Evolutionary conservation across 2,888 invertebrate genomes (phyloP).

Genomic region (Pogonocherus hispidulus): DNA sequence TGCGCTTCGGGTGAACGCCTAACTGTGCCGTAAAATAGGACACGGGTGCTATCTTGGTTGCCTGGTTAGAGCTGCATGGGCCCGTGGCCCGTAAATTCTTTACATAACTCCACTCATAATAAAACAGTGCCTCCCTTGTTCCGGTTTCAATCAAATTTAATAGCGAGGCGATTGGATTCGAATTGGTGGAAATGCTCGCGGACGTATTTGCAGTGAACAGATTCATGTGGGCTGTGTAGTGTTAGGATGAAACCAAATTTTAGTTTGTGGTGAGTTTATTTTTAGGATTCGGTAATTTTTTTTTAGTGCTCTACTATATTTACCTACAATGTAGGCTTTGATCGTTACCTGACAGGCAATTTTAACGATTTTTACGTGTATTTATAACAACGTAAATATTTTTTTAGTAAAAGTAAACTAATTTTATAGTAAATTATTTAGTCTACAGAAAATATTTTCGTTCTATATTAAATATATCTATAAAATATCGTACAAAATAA

Average conservation of each 20-base stretch:
- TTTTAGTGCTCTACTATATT: slow-evolving; percentile 20
- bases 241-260: slow-evolving; percentile 3
- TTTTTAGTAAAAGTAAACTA: not conserved
- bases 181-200: slow-evolving; percentile 24
- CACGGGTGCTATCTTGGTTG: slow-evolving; percentile 56
- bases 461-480: no score
- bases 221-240: slow-evolving; percentile 17
- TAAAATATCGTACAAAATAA: no score
- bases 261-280: slow-evolving; percentile 48
- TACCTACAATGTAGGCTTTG: slow-evolving; percentile 1
- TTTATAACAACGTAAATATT: slow-evolving; percentile 1
- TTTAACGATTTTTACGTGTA: not conserved
- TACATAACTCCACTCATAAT: slow-evolving; percentile 38
- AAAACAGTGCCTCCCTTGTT: slow-evolving; percentile 42
- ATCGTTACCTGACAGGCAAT: not conserved
- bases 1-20: slow-evolving; percentile 56
- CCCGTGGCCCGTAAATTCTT: slow-evolving; percentile 42
- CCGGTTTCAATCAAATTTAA: slow-evolving; percentile 39
- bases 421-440: not conserved
- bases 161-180: slow-evolving; percentile 9
- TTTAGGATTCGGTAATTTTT: slow-evolving; percentile 33
- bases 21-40: slow-evolving; percentile 56
- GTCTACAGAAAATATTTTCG: no score
- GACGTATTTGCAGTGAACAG: slow-evolving; percentile 4
- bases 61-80: slow-evolving; percentile 49